These are phyloP conservation scores for Antheraea pernyi DNA, from an alignment of 1,140 invertebrate species.

Conservation along the genomic window DNA sequence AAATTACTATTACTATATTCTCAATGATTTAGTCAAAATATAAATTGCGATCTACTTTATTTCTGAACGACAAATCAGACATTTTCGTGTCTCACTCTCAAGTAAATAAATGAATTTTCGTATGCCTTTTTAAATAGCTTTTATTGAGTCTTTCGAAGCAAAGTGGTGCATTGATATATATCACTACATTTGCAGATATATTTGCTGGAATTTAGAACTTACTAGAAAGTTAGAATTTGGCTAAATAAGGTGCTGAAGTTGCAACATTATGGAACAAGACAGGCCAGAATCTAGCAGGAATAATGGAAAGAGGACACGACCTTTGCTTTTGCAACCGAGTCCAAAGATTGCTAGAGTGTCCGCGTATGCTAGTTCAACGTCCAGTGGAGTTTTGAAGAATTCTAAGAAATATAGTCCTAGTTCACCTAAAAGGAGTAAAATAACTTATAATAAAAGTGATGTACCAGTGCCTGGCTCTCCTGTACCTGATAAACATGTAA, in stretches of 20 bases:
- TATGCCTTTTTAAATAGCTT: slow-evolving; percentile 5
- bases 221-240: not conserved
- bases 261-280: slow-evolving; percentile 63
- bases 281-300: slow-evolving; percentile 59
- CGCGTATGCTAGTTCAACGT: slow-evolving; percentile 50
- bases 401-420: slow-evolving; percentile 49
- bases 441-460: slow-evolving; percentile 57
- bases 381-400: slow-evolving; percentile 51
- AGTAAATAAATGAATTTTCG: slow-evolving; percentile 34
- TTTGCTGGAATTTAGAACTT: not conserved
- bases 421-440: slow-evolving; percentile 45
- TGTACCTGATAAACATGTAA: slow-evolving; percentile 70
- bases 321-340: slow-evolving; percentile 66
- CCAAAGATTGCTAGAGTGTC: slow-evolving; percentile 61
- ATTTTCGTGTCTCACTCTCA: slow-evolving; percentile 34
- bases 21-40: too few relatives aligned
- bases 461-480: slow-evolving; percentile 63
- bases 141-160: not conserved
- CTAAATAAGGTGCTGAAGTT: slow-evolving; percentile 11
- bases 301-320: slow-evolving; percentile 70
- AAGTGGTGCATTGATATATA: not conserved
- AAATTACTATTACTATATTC: too few relatives aligned
- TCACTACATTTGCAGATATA: not conserved
- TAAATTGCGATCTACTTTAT: not conserved
- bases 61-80: slow-evolving; percentile 26